Base-by-base conservation (phyloP, 2,888 invertebrate genomes). In the Phyllotreta striolata region DNA sequence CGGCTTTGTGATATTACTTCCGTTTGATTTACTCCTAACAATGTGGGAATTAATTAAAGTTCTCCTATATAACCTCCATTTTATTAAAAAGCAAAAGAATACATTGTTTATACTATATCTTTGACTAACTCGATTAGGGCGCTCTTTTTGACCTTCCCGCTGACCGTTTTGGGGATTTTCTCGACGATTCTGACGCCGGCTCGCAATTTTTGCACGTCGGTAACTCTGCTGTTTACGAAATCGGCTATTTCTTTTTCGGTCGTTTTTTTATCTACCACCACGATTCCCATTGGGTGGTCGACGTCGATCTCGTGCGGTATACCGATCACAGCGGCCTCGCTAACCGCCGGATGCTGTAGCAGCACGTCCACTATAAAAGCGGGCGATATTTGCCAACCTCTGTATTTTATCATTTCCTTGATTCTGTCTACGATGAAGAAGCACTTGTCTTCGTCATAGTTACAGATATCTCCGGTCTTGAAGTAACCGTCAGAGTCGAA, bases 301-400 rank as follows among this genome's bases (percentile, higher is more conserved):
- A 93, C 93, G 35, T 85, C 84, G n/a, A 81, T 79, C 0, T 84
- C 81, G 74, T 93, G 88, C 0, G 89, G 88, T 24, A 91, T 74
- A 54, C 65, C 63, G 64, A 95, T 83, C 0, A 96, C 94, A 0
- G 91, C 93, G 0, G 90, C 92, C 73, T 93, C 93, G 13, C 85
- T 79, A 0, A 96, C 85, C 14, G 85, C 86, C 0, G 91, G 89
- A 79, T 92, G 91, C 24, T 85, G 84, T 61, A 88, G 84, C 0
- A 93, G 74, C 1, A 91, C 73, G 46, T 84, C 86, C 79, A 95
- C 95, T 14, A 95, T 78, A 77, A 93, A 92, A 0, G 93, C 91
- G 12, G 95, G 95, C 5, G 93, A 86, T 2, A 85, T 84, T 70
- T 84, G 83, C 76, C 82, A 76, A 51, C 75, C 79, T 65, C 74